These are phyloP conservation scores for Helicorthomorpha holstii DNA, from an alignment of 1,140 invertebrate genomes.

Conservation along the genomic window DNA sequence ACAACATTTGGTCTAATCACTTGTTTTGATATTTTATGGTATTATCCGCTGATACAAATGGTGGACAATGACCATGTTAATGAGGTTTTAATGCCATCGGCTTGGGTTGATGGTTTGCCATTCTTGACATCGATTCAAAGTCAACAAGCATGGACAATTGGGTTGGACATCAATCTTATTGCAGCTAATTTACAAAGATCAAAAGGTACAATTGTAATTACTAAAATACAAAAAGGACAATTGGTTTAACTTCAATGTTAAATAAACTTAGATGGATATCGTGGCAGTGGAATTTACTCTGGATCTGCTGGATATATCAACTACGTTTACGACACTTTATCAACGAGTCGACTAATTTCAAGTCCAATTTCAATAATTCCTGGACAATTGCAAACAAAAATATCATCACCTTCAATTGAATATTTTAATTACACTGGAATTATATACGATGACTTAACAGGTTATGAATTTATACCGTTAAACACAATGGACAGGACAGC, in stretches of 20 bases:
- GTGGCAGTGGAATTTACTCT: not conserved
- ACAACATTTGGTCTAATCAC: not conserved
- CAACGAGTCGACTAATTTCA: not conserved
- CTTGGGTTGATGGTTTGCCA: not conserved
- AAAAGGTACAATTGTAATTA: not conserved
- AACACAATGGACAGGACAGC: not conserved
- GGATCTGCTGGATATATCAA: not conserved
- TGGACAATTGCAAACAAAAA: not conserved
- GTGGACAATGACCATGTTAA: not conserved
- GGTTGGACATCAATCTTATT: not conserved
- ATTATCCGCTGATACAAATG: not conserved
- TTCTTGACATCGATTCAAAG: not conserved
- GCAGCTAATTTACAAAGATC: not conserved
- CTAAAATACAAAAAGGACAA: not conserved
- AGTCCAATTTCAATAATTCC: not conserved
- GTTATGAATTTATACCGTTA: not conserved
- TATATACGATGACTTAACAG: not conserved
- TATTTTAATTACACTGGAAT: not conserved
- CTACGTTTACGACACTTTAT: not conserved
- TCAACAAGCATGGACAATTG: not conserved
- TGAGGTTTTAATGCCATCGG: not conserved
- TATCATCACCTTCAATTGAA: no score
- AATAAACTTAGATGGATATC: not conserved
- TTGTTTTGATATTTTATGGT: not conserved
- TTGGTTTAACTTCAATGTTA: not conserved